A percentile compares a stretch with the other conserved stretches of the same genome.
phyloP scores from a whole-genome alignment of 2,113 vertebrate species.

The Anguilla japonica region DNA sequence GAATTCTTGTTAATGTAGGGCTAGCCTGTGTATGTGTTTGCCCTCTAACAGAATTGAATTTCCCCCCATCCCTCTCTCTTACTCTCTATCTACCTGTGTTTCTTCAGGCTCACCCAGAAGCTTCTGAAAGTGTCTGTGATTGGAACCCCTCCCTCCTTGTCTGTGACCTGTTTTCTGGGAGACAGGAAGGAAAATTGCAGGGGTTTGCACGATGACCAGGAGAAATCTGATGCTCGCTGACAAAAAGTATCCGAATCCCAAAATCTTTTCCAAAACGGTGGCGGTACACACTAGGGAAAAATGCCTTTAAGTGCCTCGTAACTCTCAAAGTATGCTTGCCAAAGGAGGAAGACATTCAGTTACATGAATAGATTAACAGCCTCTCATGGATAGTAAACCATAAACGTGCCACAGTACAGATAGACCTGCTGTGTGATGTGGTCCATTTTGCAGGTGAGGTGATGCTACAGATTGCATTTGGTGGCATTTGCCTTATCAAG shows the following conservation, averaged over 20 bases:
- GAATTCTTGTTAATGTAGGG: conserved; percentile 61
- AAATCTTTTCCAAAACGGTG: background rate
- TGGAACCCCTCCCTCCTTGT: background rate
- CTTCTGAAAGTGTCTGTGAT: background rate
- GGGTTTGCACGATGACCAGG: background rate
- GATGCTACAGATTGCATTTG: background rate
- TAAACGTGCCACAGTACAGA: background rate
- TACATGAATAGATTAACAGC: background rate
- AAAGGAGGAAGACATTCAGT: background rate
- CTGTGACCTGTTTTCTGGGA: background rate
- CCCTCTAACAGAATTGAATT: background rate
- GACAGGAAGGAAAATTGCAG: background rate
- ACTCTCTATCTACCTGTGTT: conserved; percentile 31
- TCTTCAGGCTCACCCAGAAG: background rate
- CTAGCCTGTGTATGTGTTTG: conserved; percentile 31
- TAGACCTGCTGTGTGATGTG: background rate
- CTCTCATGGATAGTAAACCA: background rate
- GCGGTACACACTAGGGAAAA: background rate
- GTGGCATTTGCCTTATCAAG: background rate
- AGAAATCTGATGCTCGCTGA: background rate
- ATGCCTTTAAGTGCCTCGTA: background rate
- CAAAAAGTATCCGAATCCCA: background rate
- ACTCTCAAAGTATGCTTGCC: background rate
- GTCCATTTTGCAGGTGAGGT: background rate
- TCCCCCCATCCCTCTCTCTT: conserved; percentile 12